These are phyloP conservation scores for Hecatera dysodea DNA, from an alignment of 2,888 invertebrate species.

Conservation along the genomic window DNA sequence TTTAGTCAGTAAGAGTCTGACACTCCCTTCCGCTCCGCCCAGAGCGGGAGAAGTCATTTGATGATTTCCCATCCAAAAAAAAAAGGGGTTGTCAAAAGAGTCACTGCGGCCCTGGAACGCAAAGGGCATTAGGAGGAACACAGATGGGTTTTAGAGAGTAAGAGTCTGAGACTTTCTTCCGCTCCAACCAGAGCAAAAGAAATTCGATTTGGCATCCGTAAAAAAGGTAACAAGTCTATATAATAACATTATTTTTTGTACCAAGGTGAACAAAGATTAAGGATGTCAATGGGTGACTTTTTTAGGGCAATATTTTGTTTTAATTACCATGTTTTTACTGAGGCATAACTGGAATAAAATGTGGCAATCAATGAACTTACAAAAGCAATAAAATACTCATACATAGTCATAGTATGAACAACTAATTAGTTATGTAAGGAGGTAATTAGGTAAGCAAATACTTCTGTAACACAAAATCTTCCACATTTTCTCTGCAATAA, in stretches of 20 bases:
- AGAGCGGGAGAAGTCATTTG: no score
- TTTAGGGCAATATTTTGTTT: background rate
- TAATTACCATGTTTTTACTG: background rate
- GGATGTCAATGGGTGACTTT: background rate
- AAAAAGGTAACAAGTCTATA: background rate
- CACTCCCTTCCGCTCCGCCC: no score
- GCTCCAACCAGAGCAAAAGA: no score
- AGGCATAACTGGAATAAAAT: background rate
- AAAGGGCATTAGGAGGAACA: no score
- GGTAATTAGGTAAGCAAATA: constrained; percentile 30
- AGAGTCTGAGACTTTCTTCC: no score
- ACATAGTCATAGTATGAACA: background rate
- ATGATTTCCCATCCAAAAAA: no score
- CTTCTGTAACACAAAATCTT: constrained; percentile 7
- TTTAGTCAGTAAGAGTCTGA: no score
- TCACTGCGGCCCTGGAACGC: no score
- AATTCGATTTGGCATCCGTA: no score
- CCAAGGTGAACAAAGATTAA: background rate
- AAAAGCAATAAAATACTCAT: background rate
- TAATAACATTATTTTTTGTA: background rate
- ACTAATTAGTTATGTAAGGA: constrained; percentile 13
- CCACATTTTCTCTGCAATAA: constrained; percentile 21
- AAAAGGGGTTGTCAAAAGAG: no score
- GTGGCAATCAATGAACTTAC: constrained; percentile 16
- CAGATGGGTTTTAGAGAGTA: no score